Percentiles rank a stretch among this genome's conserved stretches.
phyloP scores from a whole-genome alignment of 2,888 invertebrate genomes.

The Himalopsyche japonica region DNA sequence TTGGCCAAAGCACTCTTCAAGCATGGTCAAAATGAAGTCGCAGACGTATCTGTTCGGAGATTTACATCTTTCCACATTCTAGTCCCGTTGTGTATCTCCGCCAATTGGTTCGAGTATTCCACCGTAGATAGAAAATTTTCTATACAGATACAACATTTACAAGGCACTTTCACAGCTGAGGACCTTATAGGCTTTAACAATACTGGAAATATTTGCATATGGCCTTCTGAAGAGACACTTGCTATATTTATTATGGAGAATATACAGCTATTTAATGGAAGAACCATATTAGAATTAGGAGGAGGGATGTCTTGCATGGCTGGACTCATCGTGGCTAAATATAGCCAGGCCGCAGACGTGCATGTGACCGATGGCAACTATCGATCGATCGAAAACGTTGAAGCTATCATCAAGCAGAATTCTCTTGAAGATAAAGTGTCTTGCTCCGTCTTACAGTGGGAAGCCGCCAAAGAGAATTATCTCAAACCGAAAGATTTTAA shows the following conservation, averaged over 20 bases:
- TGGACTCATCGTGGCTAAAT: constrained; percentile 72
- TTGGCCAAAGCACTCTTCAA: constrained; percentile 65
- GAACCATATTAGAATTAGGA: constrained; percentile 75
- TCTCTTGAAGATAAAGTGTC: constrained; percentile 50
- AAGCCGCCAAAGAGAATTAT: constrained; percentile 46
- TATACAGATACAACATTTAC: constrained; percentile 63
- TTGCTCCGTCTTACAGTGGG: constrained; percentile 60
- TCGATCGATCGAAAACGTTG: constrained; percentile 73
- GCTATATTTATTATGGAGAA: constrained; percentile 71
- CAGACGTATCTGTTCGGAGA: constrained; percentile 57
- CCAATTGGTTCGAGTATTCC: constrained; percentile 66
- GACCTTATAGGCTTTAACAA: constrained; percentile 82
- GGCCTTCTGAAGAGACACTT: constrained; percentile 79
- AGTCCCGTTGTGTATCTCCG: constrained; percentile 49
- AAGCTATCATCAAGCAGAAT: constrained; percentile 68
- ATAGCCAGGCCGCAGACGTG: constrained; percentile 65
- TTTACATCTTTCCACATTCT: constrained; percentile 63
- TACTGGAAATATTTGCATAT: constrained; percentile 78
- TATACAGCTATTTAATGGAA: constrained; percentile 65
- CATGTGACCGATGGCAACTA: constrained; percentile 80
- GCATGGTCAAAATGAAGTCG: constrained; percentile 42
- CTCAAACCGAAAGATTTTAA: constrained; percentile 45
- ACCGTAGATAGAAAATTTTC: constrained; percentile 54
- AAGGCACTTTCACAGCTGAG: constrained; percentile 66
- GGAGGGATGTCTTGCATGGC: constrained; percentile 86